Evolutionary conservation across 2,113 vertebrate genomes (phyloP).

Genomic region (Cyanoderma ruficeps): DNA sequence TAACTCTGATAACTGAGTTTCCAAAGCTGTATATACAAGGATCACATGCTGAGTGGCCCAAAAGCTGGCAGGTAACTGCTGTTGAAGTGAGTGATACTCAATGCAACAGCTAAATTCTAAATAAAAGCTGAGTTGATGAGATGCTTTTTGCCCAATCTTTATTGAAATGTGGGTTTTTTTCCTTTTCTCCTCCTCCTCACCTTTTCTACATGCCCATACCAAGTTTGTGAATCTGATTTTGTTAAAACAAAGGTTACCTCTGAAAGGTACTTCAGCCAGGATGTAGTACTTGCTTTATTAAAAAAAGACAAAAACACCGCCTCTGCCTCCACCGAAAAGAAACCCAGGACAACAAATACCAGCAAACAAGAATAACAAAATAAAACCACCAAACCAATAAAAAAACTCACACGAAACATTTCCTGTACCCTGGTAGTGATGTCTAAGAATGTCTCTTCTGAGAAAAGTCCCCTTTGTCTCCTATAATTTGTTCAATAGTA

Average conservation of each 20-base stretch:
- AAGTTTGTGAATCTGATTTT: background rate
- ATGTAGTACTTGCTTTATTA: background rate
- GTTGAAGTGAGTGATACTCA: background rate
- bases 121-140: background rate
- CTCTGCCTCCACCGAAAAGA: background rate
- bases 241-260: background rate
- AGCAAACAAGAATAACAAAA: background rate
- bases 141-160: background rate
- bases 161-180: background rate
- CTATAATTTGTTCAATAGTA: background rate
- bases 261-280: background rate
- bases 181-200: background rate
- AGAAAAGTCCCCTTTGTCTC: background rate
- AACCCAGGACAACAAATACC: background rate
- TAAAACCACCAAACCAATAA: rapidly evolving
- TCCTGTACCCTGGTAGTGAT: background rate
- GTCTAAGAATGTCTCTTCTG: background rate
- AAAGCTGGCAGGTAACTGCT: background rate
- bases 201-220: background rate
- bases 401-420: rapidly evolving
- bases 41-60: background rate
- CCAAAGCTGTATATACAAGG: background rate
- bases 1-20: background rate
- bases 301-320: background rate
- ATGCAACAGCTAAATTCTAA: background rate